Evolutionary conservation across 1,140 invertebrate species (phyloP).

Genomic region (Drosophila tropicalis): DNA sequence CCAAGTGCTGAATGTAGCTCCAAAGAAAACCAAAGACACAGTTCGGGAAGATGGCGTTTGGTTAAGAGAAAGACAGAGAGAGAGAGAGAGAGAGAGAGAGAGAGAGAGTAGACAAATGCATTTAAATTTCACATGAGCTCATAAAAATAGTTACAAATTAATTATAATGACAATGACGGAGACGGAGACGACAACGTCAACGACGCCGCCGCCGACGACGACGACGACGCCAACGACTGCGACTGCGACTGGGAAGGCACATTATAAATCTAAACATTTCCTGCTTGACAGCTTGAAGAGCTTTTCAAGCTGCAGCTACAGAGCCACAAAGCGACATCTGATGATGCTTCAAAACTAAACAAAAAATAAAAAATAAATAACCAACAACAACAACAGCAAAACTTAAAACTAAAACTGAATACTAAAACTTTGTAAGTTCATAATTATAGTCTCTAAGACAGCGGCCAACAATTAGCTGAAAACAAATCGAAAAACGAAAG

Average conservation of each 20-base stretch:
- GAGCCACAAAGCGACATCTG: constrained; percentile 66
- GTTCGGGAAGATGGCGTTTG: background rate
- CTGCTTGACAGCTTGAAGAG: constrained; percentile 79
- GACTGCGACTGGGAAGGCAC: constrained; percentile 33
- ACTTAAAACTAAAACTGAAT: constrained; percentile 13
- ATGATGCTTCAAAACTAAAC: constrained; percentile 74
- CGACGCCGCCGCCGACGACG: constrained; percentile 42
- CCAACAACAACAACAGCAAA: constrained; percentile 45
- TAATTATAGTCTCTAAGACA: constrained; percentile 77
- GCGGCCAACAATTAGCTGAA: constrained; percentile 76
- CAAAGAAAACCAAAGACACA: background rate
- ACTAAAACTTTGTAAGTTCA: constrained; percentile 53
- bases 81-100: background rate
- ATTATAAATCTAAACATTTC: constrained; percentile 81
- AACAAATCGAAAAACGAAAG: constrained; percentile 75
- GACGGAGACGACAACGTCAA: constrained; percentile 41
- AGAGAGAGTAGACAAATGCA: constrained; percentile 38
- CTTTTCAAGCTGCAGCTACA: constrained; percentile 44
- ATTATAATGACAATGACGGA: constrained; percentile 75
- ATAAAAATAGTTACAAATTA: constrained; percentile 82
- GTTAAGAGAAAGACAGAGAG: background rate
- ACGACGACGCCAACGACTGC: constrained; percentile 19
- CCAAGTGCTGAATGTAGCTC: constrained; percentile 46
- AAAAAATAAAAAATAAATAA: constrained; percentile 45
- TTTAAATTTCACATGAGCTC: constrained; percentile 81